Evolutionary conservation across 2,113 vertebrate genomes (phyloP).

Genomic region (Barbus barbus): DNA sequence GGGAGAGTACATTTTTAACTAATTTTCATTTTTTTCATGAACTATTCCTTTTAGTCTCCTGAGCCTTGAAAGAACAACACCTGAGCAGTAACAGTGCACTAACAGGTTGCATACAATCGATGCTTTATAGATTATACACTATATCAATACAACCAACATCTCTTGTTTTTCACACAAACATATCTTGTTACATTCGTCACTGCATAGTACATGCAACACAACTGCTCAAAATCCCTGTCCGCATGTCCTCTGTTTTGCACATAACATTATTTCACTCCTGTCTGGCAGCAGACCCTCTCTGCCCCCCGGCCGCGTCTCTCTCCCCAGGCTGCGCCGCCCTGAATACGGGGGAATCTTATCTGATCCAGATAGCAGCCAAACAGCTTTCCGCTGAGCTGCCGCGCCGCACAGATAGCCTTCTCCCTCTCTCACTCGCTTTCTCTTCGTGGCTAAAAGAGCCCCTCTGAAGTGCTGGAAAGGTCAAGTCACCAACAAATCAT

Average conservation of each 20-base stretch:
- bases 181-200: neutral
- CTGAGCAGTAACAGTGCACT: neutral
- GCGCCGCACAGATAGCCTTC: slow-evolving; percentile 1
- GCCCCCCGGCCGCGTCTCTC: slow-evolving; percentile 1
- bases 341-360: slow-evolving; percentile 17
- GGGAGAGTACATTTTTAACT: neutral
- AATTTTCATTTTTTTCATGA: neutral
- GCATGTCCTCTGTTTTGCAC: neutral
- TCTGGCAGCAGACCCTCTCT: neutral
- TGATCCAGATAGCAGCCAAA: slow-evolving; percentile 31
- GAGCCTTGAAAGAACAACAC: neutral
- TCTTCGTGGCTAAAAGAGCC: slow-evolving; percentile 4
- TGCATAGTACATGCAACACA: neutral
- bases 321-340: slow-evolving; percentile 27
- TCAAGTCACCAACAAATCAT: slow-evolving; percentile 36
- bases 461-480: slow-evolving; percentile 38
- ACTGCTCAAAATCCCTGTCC: neutral
- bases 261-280: neutral
- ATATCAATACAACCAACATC: neutral
- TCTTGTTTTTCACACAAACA: neutral
- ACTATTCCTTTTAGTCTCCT: neutral
- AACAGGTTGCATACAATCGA: neutral
- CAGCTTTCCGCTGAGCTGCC: slow-evolving; percentile 23
- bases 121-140: neutral
- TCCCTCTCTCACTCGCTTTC: slow-evolving; percentile 22